A percentile compares a stretch with the other conserved stretches of the same genome.
phyloP scores from a whole-genome alignment of 53 echinoderm and acorn worm genomes.

The Stichopus horrens region DNA sequence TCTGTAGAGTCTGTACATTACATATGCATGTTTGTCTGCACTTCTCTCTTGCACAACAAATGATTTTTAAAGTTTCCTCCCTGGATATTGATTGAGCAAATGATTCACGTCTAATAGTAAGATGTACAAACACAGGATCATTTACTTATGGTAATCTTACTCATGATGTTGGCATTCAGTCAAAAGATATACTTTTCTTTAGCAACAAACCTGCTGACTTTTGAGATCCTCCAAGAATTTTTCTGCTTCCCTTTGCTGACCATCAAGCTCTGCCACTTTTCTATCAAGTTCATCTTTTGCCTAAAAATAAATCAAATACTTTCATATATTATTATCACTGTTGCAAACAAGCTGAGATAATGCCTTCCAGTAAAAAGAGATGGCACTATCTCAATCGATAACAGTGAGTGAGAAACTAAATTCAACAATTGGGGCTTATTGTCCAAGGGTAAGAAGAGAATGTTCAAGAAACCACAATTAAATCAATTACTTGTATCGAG shows the following conservation, averaged over 20 bases:
- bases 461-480: not conserved
- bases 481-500: not conserved
- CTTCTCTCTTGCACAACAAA: too few species aligned
- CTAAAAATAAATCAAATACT: constrained; percentile 33
- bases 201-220: constrained; percentile 61
- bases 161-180: too few species aligned
- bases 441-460: not conserved
- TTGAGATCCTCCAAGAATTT: constrained; percentile 48
- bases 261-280: constrained; percentile 67
- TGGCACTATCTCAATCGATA: not conserved
- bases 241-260: constrained; percentile 62
- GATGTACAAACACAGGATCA: too few species aligned
- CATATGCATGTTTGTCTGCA: too few species aligned
- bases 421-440: too few species aligned
- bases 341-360: not conserved
- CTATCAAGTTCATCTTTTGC: constrained; percentile 73
- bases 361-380: not conserved
- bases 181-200: too few species aligned
- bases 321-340: not conserved
- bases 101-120: too few species aligned
- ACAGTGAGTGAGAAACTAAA: too few species aligned
- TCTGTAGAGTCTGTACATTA: too few species aligned
- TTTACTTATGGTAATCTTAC: too few species aligned
- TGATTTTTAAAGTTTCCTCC: too few species aligned
- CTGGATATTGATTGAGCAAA: too few species aligned